Evolutionary conservation across 2,888 invertebrate genomes (phyloP).

Genomic region (Machimus rusticus): DNA sequence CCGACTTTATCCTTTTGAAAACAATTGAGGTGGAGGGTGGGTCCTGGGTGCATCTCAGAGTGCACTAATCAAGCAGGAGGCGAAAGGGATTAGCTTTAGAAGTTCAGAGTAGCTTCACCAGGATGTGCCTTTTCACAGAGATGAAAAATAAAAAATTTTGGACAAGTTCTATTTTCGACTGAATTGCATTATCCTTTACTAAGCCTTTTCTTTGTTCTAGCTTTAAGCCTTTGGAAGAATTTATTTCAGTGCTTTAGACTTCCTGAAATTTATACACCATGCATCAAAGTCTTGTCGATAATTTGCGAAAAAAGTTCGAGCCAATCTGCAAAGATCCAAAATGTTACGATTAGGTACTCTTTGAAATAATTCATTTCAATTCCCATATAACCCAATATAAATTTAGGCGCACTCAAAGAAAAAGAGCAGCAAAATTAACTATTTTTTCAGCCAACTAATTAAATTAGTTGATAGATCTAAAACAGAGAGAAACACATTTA

Average conservation of each 20-base stretch:
- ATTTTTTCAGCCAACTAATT: too few relatives aligned
- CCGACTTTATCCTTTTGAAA: neutral
- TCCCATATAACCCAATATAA: too few relatives aligned
- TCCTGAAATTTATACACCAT: too few relatives aligned
- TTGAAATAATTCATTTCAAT: too few relatives aligned
- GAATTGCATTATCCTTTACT: neutral
- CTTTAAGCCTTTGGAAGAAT: neutral
- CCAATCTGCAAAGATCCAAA: too few relatives aligned
- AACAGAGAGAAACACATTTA: too few relatives aligned
- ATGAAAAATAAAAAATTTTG: neutral
- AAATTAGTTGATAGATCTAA: too few relatives aligned
- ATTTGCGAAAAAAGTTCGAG: too few relatives aligned
- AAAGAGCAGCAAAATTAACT: too few relatives aligned
- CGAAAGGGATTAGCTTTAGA: neutral
- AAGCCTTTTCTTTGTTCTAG: neutral
- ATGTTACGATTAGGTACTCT: too few relatives aligned
- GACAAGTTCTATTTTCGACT: neutral
- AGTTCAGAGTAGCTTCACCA: neutral
- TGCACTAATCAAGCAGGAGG: neutral
- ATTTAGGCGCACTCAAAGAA: too few relatives aligned
- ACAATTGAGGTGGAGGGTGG: neutral
- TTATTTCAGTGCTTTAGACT: neutral
- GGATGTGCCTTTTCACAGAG: neutral
- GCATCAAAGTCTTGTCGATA: too few relatives aligned
- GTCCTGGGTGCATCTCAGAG: neutral